phyloP scores from a whole-genome alignment of 2,797 vertebrate species.

The Anguilla obscura region DNA sequence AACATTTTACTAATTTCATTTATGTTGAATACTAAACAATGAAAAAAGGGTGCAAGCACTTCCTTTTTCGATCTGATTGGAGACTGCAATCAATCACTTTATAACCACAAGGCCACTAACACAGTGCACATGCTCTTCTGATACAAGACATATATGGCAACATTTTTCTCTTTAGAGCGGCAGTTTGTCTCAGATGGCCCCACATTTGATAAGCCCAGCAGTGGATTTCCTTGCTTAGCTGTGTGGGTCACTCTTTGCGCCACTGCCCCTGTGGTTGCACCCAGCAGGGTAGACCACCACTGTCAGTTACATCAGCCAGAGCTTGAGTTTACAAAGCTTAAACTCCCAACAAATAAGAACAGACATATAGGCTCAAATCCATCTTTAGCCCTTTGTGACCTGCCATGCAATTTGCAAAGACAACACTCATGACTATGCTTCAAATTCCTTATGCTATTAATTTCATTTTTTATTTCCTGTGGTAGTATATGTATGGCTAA shows the following conservation, averaged over 20 bases:
- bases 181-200: neutral
- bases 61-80: neutral
- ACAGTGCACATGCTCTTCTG: neutral
- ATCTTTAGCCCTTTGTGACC: neutral
- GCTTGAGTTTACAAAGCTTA: neutral
- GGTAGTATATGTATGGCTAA: neutral
- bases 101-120: neutral
- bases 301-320: neutral
- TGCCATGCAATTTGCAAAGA: neutral
- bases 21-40: neutral
- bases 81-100: neutral
- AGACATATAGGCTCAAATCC: neutral
- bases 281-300: neutral
- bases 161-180: neutral
- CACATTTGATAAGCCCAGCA: neutral
- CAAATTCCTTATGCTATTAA: neutral
- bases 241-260: neutral
- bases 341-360: neutral
- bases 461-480: neutral
- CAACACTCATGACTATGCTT: neutral
- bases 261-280: neutral
- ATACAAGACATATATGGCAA: neutral
- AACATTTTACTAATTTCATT: neutral
- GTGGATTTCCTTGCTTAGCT: neutral
- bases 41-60: neutral